Evolutionary conservation across 2,888 invertebrate species (phyloP).

Genomic region (Aphodius granarius): DNA sequence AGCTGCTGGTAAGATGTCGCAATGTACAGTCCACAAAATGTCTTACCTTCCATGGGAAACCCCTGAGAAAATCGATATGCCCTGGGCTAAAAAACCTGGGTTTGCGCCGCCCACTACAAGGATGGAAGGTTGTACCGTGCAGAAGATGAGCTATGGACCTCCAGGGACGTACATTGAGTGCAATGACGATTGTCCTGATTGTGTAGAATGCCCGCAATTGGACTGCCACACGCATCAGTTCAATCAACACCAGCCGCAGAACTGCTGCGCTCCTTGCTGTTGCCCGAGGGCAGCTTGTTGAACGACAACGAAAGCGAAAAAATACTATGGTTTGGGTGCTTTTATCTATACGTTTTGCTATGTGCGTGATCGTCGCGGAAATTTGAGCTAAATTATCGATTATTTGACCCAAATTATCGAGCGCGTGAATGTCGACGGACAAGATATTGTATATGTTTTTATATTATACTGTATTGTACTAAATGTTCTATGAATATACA

Average conservation of each 20-base stretch:
- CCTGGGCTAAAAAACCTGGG: conserved; percentile 51
- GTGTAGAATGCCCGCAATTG: conserved; percentile 51
- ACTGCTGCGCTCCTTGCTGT: conserved; percentile 47
- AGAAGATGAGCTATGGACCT: conserved; percentile 63
- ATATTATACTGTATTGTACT: neutral
- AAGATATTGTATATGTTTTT: neutral
- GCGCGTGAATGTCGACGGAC: neutral
- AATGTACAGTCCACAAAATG: conserved; percentile 50
- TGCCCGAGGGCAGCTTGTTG: conserved; percentile 51
- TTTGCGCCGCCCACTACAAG: conserved; percentile 53
- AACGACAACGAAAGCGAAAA: conserved; percentile 9
- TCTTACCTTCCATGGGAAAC: conserved; percentile 56
- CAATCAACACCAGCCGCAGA: conserved; percentile 24
- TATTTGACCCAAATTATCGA: neutral
- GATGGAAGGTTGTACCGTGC: conserved; percentile 62
- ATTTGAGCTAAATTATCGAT: neutral
- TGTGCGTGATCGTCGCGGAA: neutral
- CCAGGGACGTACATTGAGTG: conserved; percentile 63
- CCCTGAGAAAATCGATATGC: conserved; percentile 49
- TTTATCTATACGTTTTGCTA: neutral
- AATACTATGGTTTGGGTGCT: neutral
- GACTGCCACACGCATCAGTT: conserved; percentile 38
- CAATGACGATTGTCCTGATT: conserved; percentile 59
- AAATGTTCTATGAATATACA: neutral
- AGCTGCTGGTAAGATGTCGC: conserved; percentile 46